These are phyloP conservation scores for Phyllostomus hastatus DNA, from an alignment of 2,113 vertebrate species.

Conservation along the genomic window DNA sequence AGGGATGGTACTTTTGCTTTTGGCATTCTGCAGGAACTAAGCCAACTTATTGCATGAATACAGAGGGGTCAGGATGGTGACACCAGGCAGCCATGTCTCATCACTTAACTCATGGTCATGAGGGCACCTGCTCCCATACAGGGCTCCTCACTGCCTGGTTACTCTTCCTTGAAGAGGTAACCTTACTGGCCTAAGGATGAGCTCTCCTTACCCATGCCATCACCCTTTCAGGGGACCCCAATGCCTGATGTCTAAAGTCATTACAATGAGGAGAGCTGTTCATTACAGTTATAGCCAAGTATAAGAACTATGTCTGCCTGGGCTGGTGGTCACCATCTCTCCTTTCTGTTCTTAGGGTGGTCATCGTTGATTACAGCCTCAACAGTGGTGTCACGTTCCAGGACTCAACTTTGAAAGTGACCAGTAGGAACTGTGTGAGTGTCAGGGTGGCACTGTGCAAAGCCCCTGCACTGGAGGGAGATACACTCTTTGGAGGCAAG, in stretches of 20 bases:
- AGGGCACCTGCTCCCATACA: not conserved
- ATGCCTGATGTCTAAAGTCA: not conserved
- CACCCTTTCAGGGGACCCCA: too few species aligned
- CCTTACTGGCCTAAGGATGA: not conserved
- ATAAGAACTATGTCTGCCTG: fast-evolving
- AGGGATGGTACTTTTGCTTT: not conserved
- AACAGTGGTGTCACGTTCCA: not conserved
- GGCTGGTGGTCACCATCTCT: fast-evolving
- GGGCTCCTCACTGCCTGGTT: not conserved
- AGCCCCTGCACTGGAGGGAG: not conserved
- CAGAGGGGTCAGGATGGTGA: not conserved
- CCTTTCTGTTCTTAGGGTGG: not conserved
- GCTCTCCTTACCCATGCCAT: not conserved
- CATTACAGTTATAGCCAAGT: not conserved
- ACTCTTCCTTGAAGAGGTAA: not conserved
- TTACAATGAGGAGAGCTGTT: not conserved
- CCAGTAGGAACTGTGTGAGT: not conserved
- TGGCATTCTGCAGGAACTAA: not conserved
- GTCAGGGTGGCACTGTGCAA: not conserved
- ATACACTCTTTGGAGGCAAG: not conserved
- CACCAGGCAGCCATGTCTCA: not conserved
- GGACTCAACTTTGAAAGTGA: not conserved
- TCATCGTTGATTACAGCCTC: not conserved
- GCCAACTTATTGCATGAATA: not conserved
- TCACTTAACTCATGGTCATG: too few species aligned